Evolutionary conservation across 2,797 vertebrate genomes (phyloP).

Genomic region (Schizopygopsis malacanthus): DNA sequence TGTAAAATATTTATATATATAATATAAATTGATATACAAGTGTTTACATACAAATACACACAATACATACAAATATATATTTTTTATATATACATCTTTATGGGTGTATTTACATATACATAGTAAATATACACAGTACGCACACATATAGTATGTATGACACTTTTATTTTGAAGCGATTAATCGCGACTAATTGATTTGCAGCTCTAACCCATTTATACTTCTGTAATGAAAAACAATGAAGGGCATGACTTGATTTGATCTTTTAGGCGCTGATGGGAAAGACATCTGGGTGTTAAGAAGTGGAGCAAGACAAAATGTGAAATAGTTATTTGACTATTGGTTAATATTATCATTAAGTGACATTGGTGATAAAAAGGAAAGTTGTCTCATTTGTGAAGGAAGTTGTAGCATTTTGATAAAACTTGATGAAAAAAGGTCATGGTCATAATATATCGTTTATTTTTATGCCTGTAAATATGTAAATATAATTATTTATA

Average conservation of each 20-base stretch:
- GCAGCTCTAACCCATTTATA: too few relatives aligned
- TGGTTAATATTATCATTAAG: not conserved
- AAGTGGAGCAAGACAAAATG: not conserved
- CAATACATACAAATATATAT: too few relatives aligned
- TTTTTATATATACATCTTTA: too few relatives aligned
- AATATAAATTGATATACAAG: too few relatives aligned
- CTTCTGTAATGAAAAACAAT: not conserved
- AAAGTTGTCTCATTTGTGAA: not conserved
- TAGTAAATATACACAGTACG: too few relatives aligned
- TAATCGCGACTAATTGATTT: too few relatives aligned
- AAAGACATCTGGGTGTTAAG: not conserved
- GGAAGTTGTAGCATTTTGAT: constrained; percentile 1
- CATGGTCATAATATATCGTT: not conserved
- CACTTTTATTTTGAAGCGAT: too few relatives aligned
- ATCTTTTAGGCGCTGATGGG: not conserved
- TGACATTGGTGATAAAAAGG: not conserved
- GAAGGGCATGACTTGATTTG: not conserved
- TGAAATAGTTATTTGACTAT: not conserved
- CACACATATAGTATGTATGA: too few relatives aligned
- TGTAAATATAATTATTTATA: not conserved
- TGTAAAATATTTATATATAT: too few relatives aligned
- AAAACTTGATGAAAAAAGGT: not conserved
- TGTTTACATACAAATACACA: too few relatives aligned
- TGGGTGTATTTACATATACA: too few relatives aligned
- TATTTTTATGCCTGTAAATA: not conserved